Evolutionary conservation across 37 sponge, comb jelly and placozoan species (phyloP), one percentile per base, ranked within the genome.

Genomic region (Spongilla lacustris): DNA sequence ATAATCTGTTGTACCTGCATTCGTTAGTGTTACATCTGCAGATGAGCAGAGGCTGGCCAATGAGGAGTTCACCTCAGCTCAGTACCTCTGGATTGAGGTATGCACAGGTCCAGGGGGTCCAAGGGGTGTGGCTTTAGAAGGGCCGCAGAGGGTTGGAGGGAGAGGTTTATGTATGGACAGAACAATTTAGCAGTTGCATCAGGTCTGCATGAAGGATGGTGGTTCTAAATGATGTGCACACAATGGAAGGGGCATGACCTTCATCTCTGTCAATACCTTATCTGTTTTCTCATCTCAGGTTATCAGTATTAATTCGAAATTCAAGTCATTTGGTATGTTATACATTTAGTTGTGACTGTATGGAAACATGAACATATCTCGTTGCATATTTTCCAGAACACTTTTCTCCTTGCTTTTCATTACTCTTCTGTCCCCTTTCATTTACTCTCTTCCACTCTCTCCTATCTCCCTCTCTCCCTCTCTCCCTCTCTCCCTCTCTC

Each of bases 301-400:
- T 17, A 58, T 58, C 19, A 58, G 58, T 58, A 58, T 58, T 1
- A 58, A 58, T 58, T 58, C 58, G 11, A 58, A 58, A 58, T 58
- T 58, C 58, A 58, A 58, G 58, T 58, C 58, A 58, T 58, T 58
- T 58, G 58, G 58, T 58, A 58, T 58, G 58, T 58, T 58, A 58
- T 10, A 10, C 11, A 14, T 6, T 9, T 6, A 6, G 6, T 6
- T 41, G 41, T 9, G 6, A 6, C 41, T 9, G 6, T 41, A 6
- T 41, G 41, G 41, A 41, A 41, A 9, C 6, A 41, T n/a, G n/a
- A n/a, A n/a, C 6, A 41, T 41, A 6, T 41, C 6, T 41, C 41
- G 3, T 41, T 6, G 6, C 41, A 41, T 6, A 41, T 9, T 41
- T 41, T 41, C 41, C 6, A 41, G 6, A 41, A 41, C 6, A 6